Conservation (phyloP, 2,113 vertebrate species). For the Melanostigma gelatinosum region DNA sequence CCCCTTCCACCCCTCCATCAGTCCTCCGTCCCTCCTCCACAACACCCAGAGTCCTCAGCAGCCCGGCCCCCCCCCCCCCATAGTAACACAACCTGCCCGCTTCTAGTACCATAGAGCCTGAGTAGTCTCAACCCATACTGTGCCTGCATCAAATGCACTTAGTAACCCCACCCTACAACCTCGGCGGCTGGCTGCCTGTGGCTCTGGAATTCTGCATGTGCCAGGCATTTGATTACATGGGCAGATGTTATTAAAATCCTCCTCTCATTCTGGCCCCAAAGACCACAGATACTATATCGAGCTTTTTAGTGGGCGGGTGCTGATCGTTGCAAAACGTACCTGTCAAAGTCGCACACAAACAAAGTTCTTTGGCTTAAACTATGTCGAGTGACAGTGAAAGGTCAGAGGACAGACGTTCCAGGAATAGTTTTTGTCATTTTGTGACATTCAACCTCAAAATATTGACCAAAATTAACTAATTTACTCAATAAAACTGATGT, state of each 20-base stretch:
- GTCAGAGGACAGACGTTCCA: background rate
- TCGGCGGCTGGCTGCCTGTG: conserved; percentile 48
- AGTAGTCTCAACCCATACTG: conserved; percentile 32
- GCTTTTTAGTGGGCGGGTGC: conserved; percentile 34
- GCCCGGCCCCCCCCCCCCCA: conserved; percentile 28
- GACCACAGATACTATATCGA: conserved; percentile 44
- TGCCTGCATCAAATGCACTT: conserved; percentile 42
- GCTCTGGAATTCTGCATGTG: conserved; percentile 67
- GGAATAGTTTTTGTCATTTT: background rate
- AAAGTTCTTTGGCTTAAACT: background rate
- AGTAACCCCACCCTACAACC: conserved; percentile 58
- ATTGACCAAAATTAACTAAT: background rate
- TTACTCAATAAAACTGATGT: background rate
- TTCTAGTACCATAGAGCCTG: conserved; percentile 20
- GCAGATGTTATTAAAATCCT: conserved; percentile 77
- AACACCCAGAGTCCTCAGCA: conserved; percentile 37
- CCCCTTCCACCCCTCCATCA: conserved; percentile 53
- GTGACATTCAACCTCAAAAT: background rate
- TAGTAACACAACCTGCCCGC: conserved; percentile 57
- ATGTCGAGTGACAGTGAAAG: no score
- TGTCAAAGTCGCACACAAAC: conserved; percentile 7
- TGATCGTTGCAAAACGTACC: conserved; percentile 7
- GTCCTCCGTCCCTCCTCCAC: conserved; percentile 15
- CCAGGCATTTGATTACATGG: conserved; percentile 77
- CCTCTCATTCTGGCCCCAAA: conserved; percentile 52